Evolutionary conservation across 2,888 invertebrate species (phyloP), one percentile per base, ranked within the genome.

Genomic region (Gibbula magus): DNA sequence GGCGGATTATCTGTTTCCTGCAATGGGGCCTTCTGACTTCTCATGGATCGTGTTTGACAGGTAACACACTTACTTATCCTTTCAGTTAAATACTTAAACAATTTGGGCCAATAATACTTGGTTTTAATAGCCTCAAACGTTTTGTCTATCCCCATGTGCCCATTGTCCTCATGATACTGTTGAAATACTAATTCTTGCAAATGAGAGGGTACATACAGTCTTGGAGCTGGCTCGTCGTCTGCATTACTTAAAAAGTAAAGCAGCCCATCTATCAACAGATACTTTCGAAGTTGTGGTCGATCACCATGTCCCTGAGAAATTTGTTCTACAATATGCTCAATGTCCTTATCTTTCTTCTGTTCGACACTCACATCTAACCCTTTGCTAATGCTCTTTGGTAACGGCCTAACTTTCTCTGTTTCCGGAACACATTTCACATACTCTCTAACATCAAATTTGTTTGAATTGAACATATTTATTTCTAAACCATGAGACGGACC

Each of bases 1-100:
- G 81, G 81, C 13, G 85, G 81, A 10, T 81, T 80, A 29, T 85
- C 81, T 8, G 85, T 83, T 74, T 82, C 81, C 76, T 84, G 80
- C 4, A 83, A n/a, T 1, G 84, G 82, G 0, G 67, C 67, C 67
- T 79, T 82, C 3, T 79, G 45, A 39, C 53, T 77, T 22, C 79
- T 53, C 3, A 77, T n/a, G n/a, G 25, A 67, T 22, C 83, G 54
- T 7, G 61, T 77, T 70, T 81, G 76, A 61, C 79, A 84, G 4
- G 79, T 54, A 4, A 80, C 75, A 75, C 82, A 82, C 10, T 35
- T 16, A 4, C 25, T 18, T 20, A 79, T 61, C 16, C 70, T 76
- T 10, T 39, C 53, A 67, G 66, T 67, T 10, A 79, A 16, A 18
- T 76, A 10, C 32, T 76, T 61, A 25, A 61, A 79, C 10, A 79